These are phyloP conservation scores for Uromys caudimaculatus DNA, from an alignment of 2,797 vertebrate genomes.

Conservation along the genomic window DNA sequence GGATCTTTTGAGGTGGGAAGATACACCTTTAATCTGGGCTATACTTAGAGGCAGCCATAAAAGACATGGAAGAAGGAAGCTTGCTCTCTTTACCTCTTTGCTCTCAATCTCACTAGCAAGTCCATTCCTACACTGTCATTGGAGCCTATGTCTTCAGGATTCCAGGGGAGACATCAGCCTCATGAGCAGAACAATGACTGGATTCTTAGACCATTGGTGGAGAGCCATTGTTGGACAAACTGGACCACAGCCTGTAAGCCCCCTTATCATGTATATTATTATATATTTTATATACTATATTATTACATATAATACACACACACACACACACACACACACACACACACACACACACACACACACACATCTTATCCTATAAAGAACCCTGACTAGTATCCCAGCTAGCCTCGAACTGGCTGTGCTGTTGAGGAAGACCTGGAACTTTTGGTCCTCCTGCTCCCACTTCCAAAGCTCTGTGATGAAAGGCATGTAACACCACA, in stretches of 20 bases:
- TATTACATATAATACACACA: not conserved
- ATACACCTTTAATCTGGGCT: not conserved
- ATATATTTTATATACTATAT: not conserved
- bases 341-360: not conserved
- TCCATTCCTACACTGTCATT: not conserved
- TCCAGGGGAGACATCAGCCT: too few relatives aligned
- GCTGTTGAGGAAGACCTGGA: not conserved
- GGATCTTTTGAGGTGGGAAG: not conserved
- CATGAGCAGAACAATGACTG: not conserved
- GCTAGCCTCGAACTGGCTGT: too few relatives aligned
- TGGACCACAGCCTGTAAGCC: not conserved
- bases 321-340: not conserved
- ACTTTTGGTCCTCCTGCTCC: not conserved
- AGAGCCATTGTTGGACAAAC: not conserved
- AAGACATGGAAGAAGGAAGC: not conserved
- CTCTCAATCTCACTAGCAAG: not conserved
- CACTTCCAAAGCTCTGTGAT: not conserved
- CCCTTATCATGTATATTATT: not conserved
- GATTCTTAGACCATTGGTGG: not conserved
- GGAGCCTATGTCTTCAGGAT: not conserved
- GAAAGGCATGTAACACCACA: not conserved
- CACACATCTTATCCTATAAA: not conserved
- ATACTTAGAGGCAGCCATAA: too few relatives aligned
- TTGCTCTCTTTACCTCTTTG: not conserved
- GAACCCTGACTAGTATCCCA: not conserved